A percentile compares a stretch with the other conserved stretches of the same genome.
These are phyloP conservation scores for Toxotes chatareus DNA, from an alignment of 2,113 vertebrate species.

Conservation along the genomic window DNA sequence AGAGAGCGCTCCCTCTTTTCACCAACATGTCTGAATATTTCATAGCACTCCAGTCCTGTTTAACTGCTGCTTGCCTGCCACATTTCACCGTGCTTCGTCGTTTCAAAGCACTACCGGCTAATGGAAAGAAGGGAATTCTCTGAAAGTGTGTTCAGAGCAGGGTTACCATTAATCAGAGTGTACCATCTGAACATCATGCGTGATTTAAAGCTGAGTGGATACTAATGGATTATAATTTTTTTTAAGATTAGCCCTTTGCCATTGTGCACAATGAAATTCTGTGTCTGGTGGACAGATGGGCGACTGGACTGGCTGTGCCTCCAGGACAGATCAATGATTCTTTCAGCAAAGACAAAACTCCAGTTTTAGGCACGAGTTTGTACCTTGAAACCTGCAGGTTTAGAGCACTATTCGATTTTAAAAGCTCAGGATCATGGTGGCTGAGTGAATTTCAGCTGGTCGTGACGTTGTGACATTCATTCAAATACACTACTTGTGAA, in stretches of 20 bases:
- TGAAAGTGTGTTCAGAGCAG: constrained; percentile 9
- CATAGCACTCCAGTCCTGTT: constrained; percentile 52
- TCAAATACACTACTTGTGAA: not conserved
- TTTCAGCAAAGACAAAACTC: constrained; percentile 17
- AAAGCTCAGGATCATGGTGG: not conserved
- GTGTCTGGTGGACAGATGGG: constrained; percentile 11
- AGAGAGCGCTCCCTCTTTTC: constrained; percentile 37
- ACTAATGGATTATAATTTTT: constrained; percentile 27
- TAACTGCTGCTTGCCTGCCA: constrained; percentile 24
- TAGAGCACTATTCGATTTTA: not conserved
- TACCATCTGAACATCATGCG: constrained; percentile 6
- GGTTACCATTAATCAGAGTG: constrained; percentile 23
- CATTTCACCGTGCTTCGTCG: constrained; percentile 42
- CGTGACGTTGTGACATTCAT: not conserved
- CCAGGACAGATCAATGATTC: constrained; percentile 20
- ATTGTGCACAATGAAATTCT: constrained; percentile 37
- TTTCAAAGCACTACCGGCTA: constrained; percentile 10
- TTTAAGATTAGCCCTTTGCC: not conserved
- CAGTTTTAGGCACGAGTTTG: constrained; percentile 9
- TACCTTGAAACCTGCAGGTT: not conserved
- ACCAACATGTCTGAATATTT: constrained; percentile 72
- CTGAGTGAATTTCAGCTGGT: not conserved
- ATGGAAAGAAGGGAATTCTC: constrained; percentile 42
- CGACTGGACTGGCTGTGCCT: constrained; percentile 13
- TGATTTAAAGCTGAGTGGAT: constrained; percentile 23